A percentile compares a stretch with the other conserved stretches of the same genome.
phyloP scores from a whole-genome alignment of 2,113 vertebrate species.

The Myotis brandtii region DNA sequence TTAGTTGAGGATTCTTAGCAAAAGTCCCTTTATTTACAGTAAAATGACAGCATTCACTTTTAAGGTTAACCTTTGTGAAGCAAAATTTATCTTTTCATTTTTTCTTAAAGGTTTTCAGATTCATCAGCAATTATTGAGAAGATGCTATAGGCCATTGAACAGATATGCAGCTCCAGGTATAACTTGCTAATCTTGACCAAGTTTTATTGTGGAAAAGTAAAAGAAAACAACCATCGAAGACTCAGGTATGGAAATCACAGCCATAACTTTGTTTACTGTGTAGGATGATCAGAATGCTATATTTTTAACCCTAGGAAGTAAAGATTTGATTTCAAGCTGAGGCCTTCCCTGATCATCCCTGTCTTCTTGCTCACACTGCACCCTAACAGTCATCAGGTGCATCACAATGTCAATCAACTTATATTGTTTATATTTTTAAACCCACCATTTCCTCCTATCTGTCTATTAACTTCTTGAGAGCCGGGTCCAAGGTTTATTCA shows the following conservation, averaged over 20 bases:
- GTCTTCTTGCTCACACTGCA: neutral
- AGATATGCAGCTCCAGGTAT: neutral
- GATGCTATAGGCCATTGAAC: neutral
- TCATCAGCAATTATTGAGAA: neutral
- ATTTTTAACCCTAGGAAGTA: neutral
- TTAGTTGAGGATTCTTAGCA: conserved; percentile 59
- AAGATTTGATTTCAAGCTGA: neutral
- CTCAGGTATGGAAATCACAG: neutral
- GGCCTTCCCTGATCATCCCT: neutral
- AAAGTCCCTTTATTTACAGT: conserved; percentile 48
- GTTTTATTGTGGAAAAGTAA: neutral
- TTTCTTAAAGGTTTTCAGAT: conserved; percentile 42
- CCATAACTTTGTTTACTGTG: neutral
- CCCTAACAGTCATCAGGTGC: neutral
- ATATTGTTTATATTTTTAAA: neutral
- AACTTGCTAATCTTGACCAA: neutral
- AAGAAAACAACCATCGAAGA: neutral
- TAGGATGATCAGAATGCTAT: neutral
- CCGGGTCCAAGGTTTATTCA: too few species aligned
- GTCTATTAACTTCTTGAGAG: neutral
- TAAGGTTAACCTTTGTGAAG: conserved; percentile 47
- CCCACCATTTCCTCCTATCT: neutral
- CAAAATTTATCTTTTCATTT: conserved; percentile 57
- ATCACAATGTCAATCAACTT: neutral
- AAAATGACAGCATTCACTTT: conserved; percentile 26